These are phyloP conservation scores for Umimayanthus kanabou DNA, from an alignment of 92 coral and sea anemone genomes.

Conservation along the genomic window DNA sequence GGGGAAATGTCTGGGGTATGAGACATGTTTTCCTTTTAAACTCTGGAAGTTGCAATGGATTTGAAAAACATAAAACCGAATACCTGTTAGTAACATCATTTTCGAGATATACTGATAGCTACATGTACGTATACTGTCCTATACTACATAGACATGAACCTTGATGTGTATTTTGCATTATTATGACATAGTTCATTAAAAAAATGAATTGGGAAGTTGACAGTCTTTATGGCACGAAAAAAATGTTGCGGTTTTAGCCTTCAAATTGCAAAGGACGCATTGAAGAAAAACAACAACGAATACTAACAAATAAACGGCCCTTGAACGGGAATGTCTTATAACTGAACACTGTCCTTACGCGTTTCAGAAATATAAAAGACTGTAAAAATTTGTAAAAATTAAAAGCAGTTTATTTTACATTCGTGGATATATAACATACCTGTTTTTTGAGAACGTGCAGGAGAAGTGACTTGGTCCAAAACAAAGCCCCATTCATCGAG, in stretches of 20 bases:
- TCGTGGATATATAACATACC: neutral
- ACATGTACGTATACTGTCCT: neutral
- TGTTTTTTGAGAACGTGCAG: neutral
- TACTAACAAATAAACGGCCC: too few relatives aligned
- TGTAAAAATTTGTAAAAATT: neutral
- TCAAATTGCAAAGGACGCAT: neutral
- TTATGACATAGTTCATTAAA: neutral
- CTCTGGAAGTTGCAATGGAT: neutral
- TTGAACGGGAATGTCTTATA: too few relatives aligned
- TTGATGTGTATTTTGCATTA: too few relatives aligned
- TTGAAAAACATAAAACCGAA: neutral
- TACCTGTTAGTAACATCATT: neutral
- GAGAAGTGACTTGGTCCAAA: neutral
- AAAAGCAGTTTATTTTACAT: neutral
- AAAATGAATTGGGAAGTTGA: neutral
- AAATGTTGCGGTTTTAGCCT: neutral
- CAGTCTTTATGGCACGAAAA: neutral
- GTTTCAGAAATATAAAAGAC: too few relatives aligned
- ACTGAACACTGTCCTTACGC: too few relatives aligned
- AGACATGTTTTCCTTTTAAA: neutral
- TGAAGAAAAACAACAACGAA: neutral
- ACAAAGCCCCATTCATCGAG: conserved; percentile 7
- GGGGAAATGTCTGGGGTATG: neutral
- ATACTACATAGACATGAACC: too few relatives aligned
- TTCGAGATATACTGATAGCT: neutral